Base-by-base conservation (phyloP, 2,797 vertebrate species). In the Gobionotothen gibberifrons region DNA sequence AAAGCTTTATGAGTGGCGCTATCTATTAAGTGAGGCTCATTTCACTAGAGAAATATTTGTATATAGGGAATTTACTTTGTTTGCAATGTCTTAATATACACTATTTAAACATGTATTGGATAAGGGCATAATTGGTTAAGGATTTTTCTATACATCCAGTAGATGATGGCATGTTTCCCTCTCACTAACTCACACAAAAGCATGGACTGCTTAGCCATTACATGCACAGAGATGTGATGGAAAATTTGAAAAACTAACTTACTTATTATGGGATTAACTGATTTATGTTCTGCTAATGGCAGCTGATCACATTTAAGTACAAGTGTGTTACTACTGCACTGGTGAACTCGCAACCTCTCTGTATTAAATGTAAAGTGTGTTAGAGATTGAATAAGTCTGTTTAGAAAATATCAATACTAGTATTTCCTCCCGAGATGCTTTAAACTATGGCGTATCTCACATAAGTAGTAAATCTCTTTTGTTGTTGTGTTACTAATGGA, bases 401-500 rank as follows among this genome's bases (percentile, higher is more conserved):
- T 67, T 29, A 0, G 42, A 61, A 70, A 55, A n/a, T 17, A 0
- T 21, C 2, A 72, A 9, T n/a, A 4, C 39, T 9, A 21, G 5
- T 17, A 40, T 64, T 51, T 60, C 2, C 55, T 32, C 19, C 26
- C 15, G 14, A 29, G 0, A 69, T 22, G 9, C 1, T n/a, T 17
- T 22, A 26, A 76, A 69, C 22, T 36, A 22, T 12, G 53, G 36
- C 61, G 3, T 3, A 36, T 72, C 10, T 74, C 19, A 62, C 66
- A 42, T 68, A 19, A 57, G n/a, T 22, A 15, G 17, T n/a, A n/a
- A 48, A 54, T 80, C 19, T 54, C 6, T 76, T 77, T 71, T 46
- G 42, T 63, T 79, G 59, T 69, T 83, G 60, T 67, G 47, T 66
- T 78, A 73, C 22, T 48, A 17, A 22, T 54, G 22, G 17, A 67